Evolutionary conservation across 2,888 invertebrate species (phyloP).

Genomic region (Drosophila nr. perissopoda): DNA sequence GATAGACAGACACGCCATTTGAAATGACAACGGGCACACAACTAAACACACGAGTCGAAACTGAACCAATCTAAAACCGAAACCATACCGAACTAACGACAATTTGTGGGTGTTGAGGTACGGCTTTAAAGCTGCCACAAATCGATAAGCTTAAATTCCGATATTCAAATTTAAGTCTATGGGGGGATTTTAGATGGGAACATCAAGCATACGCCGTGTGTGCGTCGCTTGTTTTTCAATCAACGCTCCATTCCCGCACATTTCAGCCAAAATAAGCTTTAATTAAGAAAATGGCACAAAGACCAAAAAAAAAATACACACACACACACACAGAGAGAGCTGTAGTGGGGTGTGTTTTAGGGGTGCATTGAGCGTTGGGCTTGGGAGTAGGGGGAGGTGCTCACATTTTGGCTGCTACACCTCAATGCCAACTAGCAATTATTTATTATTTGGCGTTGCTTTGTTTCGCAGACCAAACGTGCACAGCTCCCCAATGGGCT

Average conservation of each 20-base stretch:
- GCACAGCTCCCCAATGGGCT: conserved; percentile 60
- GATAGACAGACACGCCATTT: conserved; percentile 74
- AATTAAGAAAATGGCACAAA: conserved; percentile 71
- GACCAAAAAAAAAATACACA: conserved; percentile 6
- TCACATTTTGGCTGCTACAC: conserved; percentile 55
- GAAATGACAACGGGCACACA: conserved; percentile 64
- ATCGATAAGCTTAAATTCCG: conserved; percentile 61
- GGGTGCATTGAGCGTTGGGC: conserved; percentile 13
- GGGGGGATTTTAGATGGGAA: neutral
- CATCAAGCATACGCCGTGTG: conserved; percentile 68
- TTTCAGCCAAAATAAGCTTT: conserved; percentile 60
- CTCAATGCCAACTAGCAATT: conserved; percentile 80
- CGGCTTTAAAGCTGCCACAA: conserved; percentile 56
- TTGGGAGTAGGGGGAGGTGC: neutral
- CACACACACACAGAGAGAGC: neutral
- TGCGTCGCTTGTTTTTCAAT: conserved; percentile 55
- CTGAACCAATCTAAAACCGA: conserved; percentile 17
- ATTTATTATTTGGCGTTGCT: conserved; percentile 80
- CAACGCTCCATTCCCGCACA: conserved; percentile 36
- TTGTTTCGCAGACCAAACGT: conserved; percentile 73
- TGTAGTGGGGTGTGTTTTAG: conserved; percentile 13
- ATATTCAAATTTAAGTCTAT: conserved; percentile 41
- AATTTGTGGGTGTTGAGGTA: conserved; percentile 22
- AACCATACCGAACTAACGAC: conserved; percentile 16
- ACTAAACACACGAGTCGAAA: conserved; percentile 1